Evolutionary conservation across 2,888 invertebrate genomes (phyloP).

Genomic region (Autographa pulchrina): DNA sequence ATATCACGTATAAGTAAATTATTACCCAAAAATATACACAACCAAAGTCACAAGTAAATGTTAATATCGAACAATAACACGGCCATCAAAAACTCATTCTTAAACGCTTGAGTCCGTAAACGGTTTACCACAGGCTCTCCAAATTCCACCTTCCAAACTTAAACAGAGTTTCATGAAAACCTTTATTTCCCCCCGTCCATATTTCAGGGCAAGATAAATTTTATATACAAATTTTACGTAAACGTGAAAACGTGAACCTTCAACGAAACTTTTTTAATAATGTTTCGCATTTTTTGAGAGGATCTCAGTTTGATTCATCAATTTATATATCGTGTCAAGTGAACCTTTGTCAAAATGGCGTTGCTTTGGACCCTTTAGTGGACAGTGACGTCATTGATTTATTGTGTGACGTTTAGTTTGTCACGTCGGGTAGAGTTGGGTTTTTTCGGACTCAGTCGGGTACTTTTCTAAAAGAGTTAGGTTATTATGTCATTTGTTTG

Average conservation of each 20-base stretch:
- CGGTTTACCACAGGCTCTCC: not conserved
- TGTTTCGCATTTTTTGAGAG: slow-evolving; percentile 51
- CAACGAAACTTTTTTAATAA: slow-evolving; percentile 73
- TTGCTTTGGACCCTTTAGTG: slow-evolving; percentile 13
- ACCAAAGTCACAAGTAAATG: not conserved
- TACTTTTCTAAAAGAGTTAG: too few relatives aligned
- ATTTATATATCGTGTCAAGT: slow-evolving; percentile 28
- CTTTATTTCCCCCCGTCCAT: slow-evolving; percentile 29
- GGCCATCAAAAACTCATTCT: slow-evolving; percentile 3
- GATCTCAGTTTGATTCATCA: slow-evolving; percentile 31
- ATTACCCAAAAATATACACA: not conserved
- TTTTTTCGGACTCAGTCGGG: not conserved
- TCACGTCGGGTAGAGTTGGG: not conserved
- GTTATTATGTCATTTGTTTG: too few relatives aligned
- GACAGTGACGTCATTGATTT: slow-evolving; percentile 40
- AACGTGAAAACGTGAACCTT: slow-evolving; percentile 18
- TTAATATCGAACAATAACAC: not conserved
- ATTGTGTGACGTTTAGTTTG: slow-evolving; percentile 7
- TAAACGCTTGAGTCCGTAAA: slow-evolving; percentile 3
- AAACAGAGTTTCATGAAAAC: slow-evolving; percentile 54
- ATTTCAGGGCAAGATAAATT: slow-evolving; percentile 31
- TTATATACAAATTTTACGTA: slow-evolving; percentile 45
- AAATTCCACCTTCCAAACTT: slow-evolving; percentile 29
- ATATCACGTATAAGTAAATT: too few relatives aligned
- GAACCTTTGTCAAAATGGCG: slow-evolving; percentile 37